phyloP scores from a whole-genome alignment of 2,888 invertebrate species.

The Limnephilus lunatus region DNA sequence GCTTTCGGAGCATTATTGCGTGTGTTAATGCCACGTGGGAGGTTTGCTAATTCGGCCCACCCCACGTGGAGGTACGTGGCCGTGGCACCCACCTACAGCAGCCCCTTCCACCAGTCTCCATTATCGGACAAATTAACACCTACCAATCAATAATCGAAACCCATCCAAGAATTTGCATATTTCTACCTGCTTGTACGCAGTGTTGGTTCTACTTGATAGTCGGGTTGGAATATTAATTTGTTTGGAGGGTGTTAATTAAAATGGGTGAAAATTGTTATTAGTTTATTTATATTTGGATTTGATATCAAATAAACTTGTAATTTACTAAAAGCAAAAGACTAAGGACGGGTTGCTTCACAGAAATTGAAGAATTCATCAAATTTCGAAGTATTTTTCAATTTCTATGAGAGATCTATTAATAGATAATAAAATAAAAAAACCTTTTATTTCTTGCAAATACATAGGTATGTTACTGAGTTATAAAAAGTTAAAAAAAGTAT shows the following conservation, averaged over 20 bases:
- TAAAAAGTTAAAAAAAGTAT: no score
- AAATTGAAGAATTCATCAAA: no score
- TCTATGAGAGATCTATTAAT: no score
- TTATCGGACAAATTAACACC: constrained; percentile 36
- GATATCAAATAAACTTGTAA: no score
- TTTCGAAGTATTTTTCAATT: no score
- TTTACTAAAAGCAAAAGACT: no score
- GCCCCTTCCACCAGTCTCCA: background rate
- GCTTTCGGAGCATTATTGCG: background rate
- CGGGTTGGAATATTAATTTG: background rate
- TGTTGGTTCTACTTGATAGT: background rate
- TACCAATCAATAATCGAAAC: constrained; percentile 25
- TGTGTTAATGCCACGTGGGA: constrained; percentile 23
- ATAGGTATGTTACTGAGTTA: no score
- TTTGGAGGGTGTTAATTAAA: background rate
- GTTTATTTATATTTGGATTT: background rate
- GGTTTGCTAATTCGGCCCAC: constrained; percentile 22
- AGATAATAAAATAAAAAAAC: no score
- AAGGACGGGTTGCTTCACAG: no score
- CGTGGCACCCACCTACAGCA: background rate
- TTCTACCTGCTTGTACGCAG: background rate
- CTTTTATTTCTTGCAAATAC: no score
- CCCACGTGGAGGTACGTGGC: background rate
- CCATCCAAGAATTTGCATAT: constrained; percentile 23
- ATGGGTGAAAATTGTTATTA: background rate